These are phyloP conservation scores for Brenthis ino DNA, from an alignment of 2,888 invertebrate species.

Conservation along the genomic window DNA sequence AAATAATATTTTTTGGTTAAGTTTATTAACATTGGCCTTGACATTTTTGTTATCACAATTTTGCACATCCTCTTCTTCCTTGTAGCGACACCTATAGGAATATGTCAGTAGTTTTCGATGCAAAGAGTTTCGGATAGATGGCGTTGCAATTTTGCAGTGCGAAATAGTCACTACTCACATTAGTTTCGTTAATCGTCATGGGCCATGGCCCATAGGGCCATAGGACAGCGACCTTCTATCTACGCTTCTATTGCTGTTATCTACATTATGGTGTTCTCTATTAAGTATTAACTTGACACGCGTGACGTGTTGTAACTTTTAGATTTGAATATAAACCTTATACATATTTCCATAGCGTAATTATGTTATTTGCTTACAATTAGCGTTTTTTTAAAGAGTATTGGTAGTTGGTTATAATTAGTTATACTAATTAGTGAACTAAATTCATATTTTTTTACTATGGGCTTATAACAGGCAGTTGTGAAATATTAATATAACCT, in stretches of 20 bases:
- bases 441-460: too few relatives aligned
- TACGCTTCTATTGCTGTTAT: slow-evolving; percentile 15
- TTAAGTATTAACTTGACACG: not conserved
- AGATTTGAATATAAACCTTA: not conserved
- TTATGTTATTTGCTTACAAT: not conserved
- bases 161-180: slow-evolving; percentile 35
- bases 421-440: too few relatives aligned
- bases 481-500: too few relatives aligned
- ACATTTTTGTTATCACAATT: slow-evolving; percentile 71
- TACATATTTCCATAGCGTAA: not conserved
- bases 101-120: slow-evolving; percentile 16
- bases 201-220: slow-evolving; percentile 47
- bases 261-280: slow-evolving; percentile 5
- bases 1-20: slow-evolving; percentile 27
- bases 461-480: too few relatives aligned
- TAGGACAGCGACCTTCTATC: slow-evolving; percentile 56
- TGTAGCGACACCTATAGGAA: slow-evolving; percentile 52
- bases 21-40: slow-evolving; percentile 70
- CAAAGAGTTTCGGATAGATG: slow-evolving; percentile 50
- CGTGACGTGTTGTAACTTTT: not conserved
- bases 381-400: too few relatives aligned
- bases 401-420: too few relatives aligned
- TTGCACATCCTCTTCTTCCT: slow-evolving; percentile 59
- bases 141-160: slow-evolving; percentile 51
- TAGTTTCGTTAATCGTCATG: slow-evolving; percentile 27